Conservation (phyloP, 2,113 vertebrate species). For the Empidonax alnorum region DNA sequence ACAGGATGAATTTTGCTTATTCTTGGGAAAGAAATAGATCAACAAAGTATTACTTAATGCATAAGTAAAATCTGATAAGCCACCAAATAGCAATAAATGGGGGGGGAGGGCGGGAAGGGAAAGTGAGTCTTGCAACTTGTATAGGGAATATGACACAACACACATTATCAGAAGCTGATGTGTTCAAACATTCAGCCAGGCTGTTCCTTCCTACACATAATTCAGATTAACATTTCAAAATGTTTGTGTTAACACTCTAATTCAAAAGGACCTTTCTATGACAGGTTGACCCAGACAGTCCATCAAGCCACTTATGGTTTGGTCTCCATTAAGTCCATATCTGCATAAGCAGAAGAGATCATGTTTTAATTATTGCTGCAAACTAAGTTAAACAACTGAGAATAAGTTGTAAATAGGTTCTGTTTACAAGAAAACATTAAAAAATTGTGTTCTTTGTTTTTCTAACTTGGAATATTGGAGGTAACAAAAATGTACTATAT, state of each 20-base stretch:
- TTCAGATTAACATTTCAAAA: not conserved
- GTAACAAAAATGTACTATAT: not conserved
- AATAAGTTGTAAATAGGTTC: not conserved
- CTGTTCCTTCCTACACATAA: not conserved
- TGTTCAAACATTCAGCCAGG: not conserved
- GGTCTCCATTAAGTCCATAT: not conserved
- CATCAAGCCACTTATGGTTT: not conserved
- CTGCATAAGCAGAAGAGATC: not conserved
- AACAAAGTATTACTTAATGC: not conserved
- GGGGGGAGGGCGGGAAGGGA: fast-evolving
- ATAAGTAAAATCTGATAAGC: not conserved
- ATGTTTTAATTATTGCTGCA: not conserved
- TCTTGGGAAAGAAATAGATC: not conserved
- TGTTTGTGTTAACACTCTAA: not conserved
- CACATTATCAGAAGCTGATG: not conserved
- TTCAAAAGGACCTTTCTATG: not conserved
- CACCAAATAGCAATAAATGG: not conserved
- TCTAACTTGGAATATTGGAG: not conserved
- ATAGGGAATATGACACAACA: not conserved
- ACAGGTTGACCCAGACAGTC: not conserved
- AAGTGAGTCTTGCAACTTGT: not conserved
- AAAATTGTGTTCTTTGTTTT: fast-evolving
- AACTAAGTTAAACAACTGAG: not conserved
- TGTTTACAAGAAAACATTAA: not conserved
- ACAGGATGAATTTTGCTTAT: not conserved